A percentile compares a stretch with the other conserved stretches of the same genome.
phyloP scores from a whole-genome alignment of 1,140 invertebrate genomes.

The Drosophila lacteicornis region DNA sequence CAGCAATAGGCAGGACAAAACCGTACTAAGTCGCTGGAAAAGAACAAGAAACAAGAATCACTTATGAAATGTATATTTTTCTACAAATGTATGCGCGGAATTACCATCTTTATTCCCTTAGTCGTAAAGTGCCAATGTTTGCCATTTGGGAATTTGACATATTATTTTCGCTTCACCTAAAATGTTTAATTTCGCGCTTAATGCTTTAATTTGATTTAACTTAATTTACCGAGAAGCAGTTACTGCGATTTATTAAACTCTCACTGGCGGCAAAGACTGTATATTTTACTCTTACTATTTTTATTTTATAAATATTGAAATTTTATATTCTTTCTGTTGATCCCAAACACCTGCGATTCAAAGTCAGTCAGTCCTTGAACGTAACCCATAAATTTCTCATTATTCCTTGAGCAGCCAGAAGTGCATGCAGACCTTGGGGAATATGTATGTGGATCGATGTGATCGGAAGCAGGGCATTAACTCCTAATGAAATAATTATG shows the following conservation, averaged over 20 bases:
- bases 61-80: neutral
- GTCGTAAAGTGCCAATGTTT: neutral
- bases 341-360: neutral
- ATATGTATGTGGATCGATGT: neutral
- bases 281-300: neutral
- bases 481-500: constrained; percentile 46
- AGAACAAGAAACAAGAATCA: neutral
- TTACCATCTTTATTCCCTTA: constrained; percentile 4
- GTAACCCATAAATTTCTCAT: neutral
- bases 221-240: no score
- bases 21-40: neutral
- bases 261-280: no score
- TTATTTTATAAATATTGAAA: no score
- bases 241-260: no score
- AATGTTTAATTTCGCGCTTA: neutral
- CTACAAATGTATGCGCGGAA: no score
- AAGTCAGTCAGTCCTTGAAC: neutral
- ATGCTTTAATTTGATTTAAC: neutral
- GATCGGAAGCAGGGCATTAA: constrained; percentile 38
- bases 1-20: neutral
- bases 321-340: no score
- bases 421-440: neutral
- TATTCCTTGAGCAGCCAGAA: neutral
- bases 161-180: neutral
- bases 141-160: neutral